A percentile compares a stretch with the other conserved stretches of the same genome.
phyloP scores from a whole-genome alignment of 2,113 vertebrate species.

The Mellivora capensis region DNA sequence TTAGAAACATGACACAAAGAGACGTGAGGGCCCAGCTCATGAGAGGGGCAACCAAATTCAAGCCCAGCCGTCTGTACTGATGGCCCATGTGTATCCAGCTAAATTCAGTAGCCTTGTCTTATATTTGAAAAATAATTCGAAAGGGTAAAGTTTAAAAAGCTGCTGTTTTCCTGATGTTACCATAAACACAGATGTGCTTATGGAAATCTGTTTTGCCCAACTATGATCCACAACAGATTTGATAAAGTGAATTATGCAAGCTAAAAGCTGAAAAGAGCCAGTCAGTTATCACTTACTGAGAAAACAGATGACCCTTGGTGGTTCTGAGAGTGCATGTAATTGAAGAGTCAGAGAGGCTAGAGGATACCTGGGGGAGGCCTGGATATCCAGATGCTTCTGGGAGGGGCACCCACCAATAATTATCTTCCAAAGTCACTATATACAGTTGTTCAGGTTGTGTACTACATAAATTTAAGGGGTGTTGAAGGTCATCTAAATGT shows the following conservation, averaged over 20 bases:
- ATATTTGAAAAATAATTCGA: not conserved
- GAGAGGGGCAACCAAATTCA: fast-evolving
- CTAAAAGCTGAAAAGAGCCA: not conserved
- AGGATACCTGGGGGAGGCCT: not conserved
- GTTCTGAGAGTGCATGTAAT: not conserved
- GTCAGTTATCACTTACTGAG: not conserved
- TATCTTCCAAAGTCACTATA: not conserved
- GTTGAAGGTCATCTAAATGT: too few relatives aligned
- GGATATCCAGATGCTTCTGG: too few relatives aligned
- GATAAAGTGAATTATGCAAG: not conserved
- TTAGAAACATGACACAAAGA: not conserved
- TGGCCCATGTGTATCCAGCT: fast-evolving
- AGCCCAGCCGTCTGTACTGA: fast-evolving
- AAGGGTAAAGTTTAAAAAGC: not conserved
- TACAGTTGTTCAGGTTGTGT: not conserved
- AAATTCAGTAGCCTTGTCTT: too few relatives aligned
- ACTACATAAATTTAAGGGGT: not conserved
- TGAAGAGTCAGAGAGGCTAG: too few relatives aligned
- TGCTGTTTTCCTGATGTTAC: not conserved
- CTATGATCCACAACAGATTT: not conserved
- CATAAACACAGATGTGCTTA: not conserved
- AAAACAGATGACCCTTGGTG: not conserved
- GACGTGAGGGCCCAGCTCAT: fast-evolving
- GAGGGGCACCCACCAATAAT: too few relatives aligned
- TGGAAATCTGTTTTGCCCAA: not conserved